Evolutionary conservation across 2,113 vertebrate species (phyloP).

Genomic region (Probosciger aterrimus): DNA sequence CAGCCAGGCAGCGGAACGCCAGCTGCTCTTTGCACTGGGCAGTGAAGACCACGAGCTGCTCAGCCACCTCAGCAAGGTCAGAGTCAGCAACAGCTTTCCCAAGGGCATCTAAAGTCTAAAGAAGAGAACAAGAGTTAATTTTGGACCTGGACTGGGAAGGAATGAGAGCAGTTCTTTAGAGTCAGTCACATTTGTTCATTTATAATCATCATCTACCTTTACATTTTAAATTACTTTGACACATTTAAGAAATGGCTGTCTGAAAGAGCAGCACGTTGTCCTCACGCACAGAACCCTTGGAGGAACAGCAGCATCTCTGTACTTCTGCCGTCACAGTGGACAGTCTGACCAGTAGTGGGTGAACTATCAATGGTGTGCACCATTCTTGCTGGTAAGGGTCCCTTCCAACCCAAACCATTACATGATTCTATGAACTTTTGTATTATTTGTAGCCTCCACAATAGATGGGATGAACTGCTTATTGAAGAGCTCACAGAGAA

Average conservation of each 20-base stretch:
- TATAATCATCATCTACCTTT: fast-evolving
- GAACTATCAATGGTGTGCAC: fast-evolving
- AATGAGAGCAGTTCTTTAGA: neutral
- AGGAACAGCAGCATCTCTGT: neutral
- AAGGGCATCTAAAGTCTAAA: conserved; percentile 81
- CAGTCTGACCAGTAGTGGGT: neutral
- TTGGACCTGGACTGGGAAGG: fast-evolving
- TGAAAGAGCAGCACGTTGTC: fast-evolving
- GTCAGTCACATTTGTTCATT: neutral
- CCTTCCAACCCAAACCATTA: neutral
- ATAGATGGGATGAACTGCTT: neutral
- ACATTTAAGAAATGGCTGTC: fast-evolving
- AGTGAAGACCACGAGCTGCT: conserved; percentile 71
- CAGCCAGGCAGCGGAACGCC: conserved; percentile 85
- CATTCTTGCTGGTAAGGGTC: neutral
- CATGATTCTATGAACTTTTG: neutral
- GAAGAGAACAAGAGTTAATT: neutral
- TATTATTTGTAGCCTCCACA: neutral
- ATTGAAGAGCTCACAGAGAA: neutral
- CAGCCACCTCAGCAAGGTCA: neutral
- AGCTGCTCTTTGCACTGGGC: conserved; percentile 83
- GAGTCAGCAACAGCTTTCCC: conserved; percentile 48
- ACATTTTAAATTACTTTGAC: fast-evolving
- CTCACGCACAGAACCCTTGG: fast-evolving
- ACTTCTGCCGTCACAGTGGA: neutral